Percentiles rank a stretch among this genome's conserved stretches.
Evolutionary conservation across 1,140 invertebrate species (phyloP).

Genomic region (Drosophila jambulina): DNA sequence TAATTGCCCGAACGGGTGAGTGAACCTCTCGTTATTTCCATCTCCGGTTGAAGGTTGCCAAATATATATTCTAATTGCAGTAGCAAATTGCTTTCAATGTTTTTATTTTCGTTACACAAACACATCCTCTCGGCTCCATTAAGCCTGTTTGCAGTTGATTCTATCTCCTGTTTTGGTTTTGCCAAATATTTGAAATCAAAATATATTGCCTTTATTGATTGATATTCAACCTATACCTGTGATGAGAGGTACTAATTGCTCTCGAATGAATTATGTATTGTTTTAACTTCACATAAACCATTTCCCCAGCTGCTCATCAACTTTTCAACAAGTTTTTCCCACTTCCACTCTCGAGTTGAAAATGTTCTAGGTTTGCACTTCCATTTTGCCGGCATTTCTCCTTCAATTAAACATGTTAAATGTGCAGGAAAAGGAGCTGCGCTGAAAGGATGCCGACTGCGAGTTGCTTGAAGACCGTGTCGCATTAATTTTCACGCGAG

Average conservation of each 20-base stretch:
- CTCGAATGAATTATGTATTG: slow-evolving; percentile 28
- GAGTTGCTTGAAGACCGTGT: slow-evolving; percentile 46
- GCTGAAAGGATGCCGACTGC: slow-evolving; percentile 30
- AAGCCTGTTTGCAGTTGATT: slow-evolving; percentile 37
- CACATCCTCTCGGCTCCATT: slow-evolving; percentile 24
- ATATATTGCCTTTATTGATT: slow-evolving; percentile 30
- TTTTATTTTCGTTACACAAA: slow-evolving; percentile 8
- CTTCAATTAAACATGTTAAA: slow-evolving; percentile 59
- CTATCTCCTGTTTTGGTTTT: slow-evolving; percentile 12
- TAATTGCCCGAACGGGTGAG: slow-evolving; percentile 2
- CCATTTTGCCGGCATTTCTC: slow-evolving; percentile 22
- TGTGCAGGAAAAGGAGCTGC: background rate
- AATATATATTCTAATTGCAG: slow-evolving; percentile 32
- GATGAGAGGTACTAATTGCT: slow-evolving; percentile 19
- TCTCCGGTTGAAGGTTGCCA: slow-evolving; percentile 12
- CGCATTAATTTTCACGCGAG: slow-evolving; percentile 75
- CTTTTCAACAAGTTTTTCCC: slow-evolving; percentile 47
- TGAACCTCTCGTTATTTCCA: slow-evolving; percentile 9
- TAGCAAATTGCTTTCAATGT: slow-evolving; percentile 30
- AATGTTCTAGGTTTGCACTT: slow-evolving; percentile 41
- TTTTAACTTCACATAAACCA: slow-evolving; percentile 14
- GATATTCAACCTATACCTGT: background rate
- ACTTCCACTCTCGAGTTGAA: slow-evolving; percentile 24
- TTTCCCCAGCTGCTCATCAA: slow-evolving; percentile 20
- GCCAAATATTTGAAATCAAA: slow-evolving; percentile 12